Evolutionary conservation across 1,140 invertebrate species (phyloP).

Genomic region (Leguminivora glycinivorella): DNA sequence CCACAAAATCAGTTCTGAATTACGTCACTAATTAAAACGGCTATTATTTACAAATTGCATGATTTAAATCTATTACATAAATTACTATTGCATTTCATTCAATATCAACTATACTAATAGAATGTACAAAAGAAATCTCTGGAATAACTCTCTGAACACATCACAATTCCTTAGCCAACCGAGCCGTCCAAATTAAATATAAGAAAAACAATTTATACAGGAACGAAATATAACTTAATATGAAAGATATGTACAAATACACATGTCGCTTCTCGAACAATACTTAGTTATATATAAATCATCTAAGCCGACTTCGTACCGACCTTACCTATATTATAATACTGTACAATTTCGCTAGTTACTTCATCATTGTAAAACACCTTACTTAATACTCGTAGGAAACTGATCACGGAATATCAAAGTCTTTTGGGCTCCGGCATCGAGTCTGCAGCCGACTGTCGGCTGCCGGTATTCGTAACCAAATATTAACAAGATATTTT

Average conservation of each 20-base stretch:
- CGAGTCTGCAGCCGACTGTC: not conserved
- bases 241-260: slow-evolving; percentile 75
- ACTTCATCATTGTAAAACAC: slow-evolving; percentile 62
- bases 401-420: slow-evolving; percentile 63
- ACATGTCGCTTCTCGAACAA: slow-evolving; percentile 60
- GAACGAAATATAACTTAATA: slow-evolving; percentile 75
- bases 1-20: slow-evolving; percentile 55
- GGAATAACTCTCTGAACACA: slow-evolving; percentile 68
- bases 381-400: slow-evolving; percentile 66
- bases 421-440: slow-evolving; percentile 43
- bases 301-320: slow-evolving; percentile 50
- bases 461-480: not conserved
- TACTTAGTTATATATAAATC: slow-evolving; percentile 65
- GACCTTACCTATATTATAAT: slow-evolving; percentile 73
- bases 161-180: slow-evolving; percentile 73
- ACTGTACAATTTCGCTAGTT: slow-evolving; percentile 78
- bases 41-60: slow-evolving; percentile 70
- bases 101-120: slow-evolving; percentile 69
- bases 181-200: slow-evolving; percentile 68
- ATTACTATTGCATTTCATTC: slow-evolving; percentile 77
- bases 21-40: slow-evolving; percentile 56
- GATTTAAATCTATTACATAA: slow-evolving; percentile 73
- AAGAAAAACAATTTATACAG: slow-evolving; percentile 72
- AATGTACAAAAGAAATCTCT: slow-evolving; percentile 69
- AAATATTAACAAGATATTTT: slow-evolving; percentile 10